Evolutionary conservation across 2,113 vertebrate species (phyloP).

Genomic region (Nycticryphes semicollaris): DNA sequence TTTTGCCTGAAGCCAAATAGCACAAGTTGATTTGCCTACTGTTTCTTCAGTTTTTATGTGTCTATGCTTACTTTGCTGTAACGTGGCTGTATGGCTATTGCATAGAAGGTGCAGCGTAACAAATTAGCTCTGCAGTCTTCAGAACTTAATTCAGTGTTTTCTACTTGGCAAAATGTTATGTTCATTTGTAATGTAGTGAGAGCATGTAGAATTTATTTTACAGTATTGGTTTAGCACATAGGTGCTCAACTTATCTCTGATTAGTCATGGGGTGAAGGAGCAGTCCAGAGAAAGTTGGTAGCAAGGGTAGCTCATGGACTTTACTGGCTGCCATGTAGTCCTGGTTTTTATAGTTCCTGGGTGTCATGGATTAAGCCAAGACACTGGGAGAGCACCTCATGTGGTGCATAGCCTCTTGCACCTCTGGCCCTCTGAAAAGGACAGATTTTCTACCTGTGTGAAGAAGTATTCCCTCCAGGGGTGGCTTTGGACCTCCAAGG

Average conservation of each 20-base stretch:
- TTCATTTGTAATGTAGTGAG: not conserved
- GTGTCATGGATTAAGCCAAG: too few relatives aligned
- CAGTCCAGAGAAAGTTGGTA: not conserved
- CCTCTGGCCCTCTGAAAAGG: not conserved
- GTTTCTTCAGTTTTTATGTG: conserved; percentile 37
- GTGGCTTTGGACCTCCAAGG: not conserved
- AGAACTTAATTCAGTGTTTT: not conserved
- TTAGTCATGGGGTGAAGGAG: not conserved
- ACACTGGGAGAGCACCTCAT: not conserved
- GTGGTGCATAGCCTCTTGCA: not conserved
- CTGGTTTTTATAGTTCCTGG: not conserved
- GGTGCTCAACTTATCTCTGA: not conserved
- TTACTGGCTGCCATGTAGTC: not conserved
- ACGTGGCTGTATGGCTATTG: conserved; percentile 51
- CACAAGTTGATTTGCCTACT: conserved; percentile 27
- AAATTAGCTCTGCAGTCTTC: conserved; percentile 18
- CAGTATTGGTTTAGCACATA: not conserved
- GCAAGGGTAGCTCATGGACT: not conserved
- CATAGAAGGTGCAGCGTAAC: conserved; percentile 48
- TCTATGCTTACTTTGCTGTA: conserved; percentile 61
- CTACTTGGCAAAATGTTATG: conserved; percentile 18
- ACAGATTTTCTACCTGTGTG: not conserved
- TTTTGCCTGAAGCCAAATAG: conserved; percentile 44
- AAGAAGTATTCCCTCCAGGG: not conserved
- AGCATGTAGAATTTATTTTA: not conserved